Base-by-base conservation (phyloP, 2,888 invertebrate genomes). In the Polydesmus complanatus region DNA sequence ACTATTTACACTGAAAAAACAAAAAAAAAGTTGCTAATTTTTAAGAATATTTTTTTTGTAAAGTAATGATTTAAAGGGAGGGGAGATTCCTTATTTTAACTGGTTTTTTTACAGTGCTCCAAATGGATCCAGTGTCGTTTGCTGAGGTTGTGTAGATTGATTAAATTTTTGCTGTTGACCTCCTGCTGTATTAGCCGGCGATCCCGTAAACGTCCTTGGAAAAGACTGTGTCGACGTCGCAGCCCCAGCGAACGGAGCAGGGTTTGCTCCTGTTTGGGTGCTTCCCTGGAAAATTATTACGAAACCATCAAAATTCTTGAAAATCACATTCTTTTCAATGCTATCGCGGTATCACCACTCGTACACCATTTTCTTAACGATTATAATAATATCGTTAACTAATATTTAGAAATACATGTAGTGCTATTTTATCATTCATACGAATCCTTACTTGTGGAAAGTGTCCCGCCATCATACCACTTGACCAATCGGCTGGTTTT, bases 41-140 rank as follows among this genome's bases (percentile, higher is more conserved):
- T n/a, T n/a, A n/a, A n/a, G n/a, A n/a, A n/a, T n/a, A n/a, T n/a
- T n/a, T n/a, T n/a, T n/a, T n/a, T n/a, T n/a, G n/a, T n/a, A n/a
- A n/a, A n/a, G n/a, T n/a, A n/a, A n/a, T n/a, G n/a, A n/a, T n/a
- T n/a, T n/a, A n/a, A n/a, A n/a, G n/a, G n/a, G n/a, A n/a, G n/a
- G n/a, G n/a, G n/a, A n/a, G n/a, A n/a, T n/a, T n/a, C n/a, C n/a
- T 37, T 37, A 37, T 37, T 37, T 37, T 37, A 37, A 37, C 8
- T 5, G 37, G 14, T 37, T 8, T 37, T 37, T 48, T 56, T 53
- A 64, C 14, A 64, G 62, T 14, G 63, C 63, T 26, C 63, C 64
- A 21, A 64, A 64, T 26, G 64, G 64, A 56, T 64, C 64, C n/a
- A 64, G 56, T 52, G 56, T 50, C 1, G 53, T 2, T 22, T 22